Conservation (phyloP, 2,113 vertebrate species). For the Clarias gariepinus region DNA sequence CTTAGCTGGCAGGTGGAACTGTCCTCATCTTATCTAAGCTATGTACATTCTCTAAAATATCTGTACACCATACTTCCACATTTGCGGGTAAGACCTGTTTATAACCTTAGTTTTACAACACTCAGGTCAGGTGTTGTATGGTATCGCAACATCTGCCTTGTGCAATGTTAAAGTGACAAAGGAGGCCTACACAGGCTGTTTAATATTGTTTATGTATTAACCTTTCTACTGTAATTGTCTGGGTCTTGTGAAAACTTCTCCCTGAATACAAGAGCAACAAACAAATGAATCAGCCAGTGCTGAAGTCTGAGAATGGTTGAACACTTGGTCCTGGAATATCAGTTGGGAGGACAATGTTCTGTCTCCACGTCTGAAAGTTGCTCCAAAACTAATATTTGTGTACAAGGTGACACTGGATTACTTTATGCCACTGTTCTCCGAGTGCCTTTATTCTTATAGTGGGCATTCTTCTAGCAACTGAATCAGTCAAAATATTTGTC, state of each 20-base stretch:
- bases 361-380: not conserved
- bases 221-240: not conserved
- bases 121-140: slow-evolving; percentile 40
- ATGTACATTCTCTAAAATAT: slow-evolving; percentile 29
- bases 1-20: not conserved
- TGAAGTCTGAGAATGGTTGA: not conserved
- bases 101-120: slow-evolving; percentile 59
- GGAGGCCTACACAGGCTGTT: not conserved
- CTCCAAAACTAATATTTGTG: not conserved
- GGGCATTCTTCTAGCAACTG: not conserved
- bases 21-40: slow-evolving; percentile 20
- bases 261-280: not conserved
- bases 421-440: not conserved
- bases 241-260: not conserved
- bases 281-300: no score
- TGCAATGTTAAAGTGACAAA: slow-evolving; percentile 15
- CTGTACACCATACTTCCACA: slow-evolving; percentile 54
- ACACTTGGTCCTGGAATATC: not conserved
- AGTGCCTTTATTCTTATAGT: no score
- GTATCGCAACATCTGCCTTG: slow-evolving; percentile 13
- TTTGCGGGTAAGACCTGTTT: slow-evolving; percentile 42
- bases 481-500: not conserved
- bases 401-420: not conserved
- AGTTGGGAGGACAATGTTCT: not conserved
- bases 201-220: not conserved